Conservation (phyloP, 2,888 invertebrate genomes). For the Schizotus pectinicornis region DNA sequence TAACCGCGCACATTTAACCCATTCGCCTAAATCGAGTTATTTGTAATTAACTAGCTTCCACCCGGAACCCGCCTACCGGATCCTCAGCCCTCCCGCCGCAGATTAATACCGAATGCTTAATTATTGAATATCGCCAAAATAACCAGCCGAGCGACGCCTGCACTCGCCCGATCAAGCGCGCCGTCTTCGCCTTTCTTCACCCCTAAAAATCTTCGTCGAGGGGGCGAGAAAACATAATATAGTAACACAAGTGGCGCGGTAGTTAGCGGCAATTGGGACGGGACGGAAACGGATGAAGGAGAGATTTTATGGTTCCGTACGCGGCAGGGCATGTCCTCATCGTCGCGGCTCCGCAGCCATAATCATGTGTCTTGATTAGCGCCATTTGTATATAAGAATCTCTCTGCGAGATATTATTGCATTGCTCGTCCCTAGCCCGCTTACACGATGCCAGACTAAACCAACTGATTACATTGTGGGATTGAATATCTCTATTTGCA, state of each 20-base stretch:
- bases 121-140: conserved; percentile 33
- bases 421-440: conserved; percentile 39
- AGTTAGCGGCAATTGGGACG: conserved; percentile 36
- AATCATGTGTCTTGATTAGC: conserved; percentile 61
- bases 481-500: conserved; percentile 42
- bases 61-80: conserved; percentile 38
- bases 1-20: conserved; percentile 60
- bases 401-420: conserved; percentile 52
- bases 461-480: conserved; percentile 34
- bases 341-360: conserved; percentile 52
- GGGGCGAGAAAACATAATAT: conserved; percentile 11
- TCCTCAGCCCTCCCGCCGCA: conserved; percentile 36
- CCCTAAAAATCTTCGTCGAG: too few relatives aligned
- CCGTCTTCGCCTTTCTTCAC: too few relatives aligned
- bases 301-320: conserved; percentile 50
- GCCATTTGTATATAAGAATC: conserved; percentile 58
- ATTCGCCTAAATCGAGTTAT: conserved; percentile 61
- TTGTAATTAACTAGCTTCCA: conserved; percentile 59
- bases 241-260: conserved; percentile 20
- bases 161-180: too few relatives aligned
- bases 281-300: conserved; percentile 40
- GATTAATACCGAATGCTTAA: conserved; percentile 46
- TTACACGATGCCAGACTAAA: conserved; percentile 26
- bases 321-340: conserved; percentile 51
- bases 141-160: neutral